Conservation (phyloP, 1,140 invertebrate species). For the Euwallacea similis region DNA sequence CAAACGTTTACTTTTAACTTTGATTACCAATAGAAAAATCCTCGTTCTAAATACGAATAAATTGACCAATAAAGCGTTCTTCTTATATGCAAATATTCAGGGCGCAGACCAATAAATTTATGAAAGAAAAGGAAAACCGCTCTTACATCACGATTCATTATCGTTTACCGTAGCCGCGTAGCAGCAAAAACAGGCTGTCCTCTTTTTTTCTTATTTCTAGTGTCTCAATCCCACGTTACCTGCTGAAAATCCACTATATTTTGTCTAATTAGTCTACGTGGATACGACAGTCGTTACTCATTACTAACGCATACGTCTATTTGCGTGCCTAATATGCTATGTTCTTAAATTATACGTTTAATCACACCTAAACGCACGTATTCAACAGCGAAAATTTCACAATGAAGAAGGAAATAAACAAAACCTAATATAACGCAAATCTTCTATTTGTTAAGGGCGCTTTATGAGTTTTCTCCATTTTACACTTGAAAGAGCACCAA, state of each 20-base stretch:
- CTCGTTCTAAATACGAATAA: too few species aligned
- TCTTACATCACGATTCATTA: conserved; percentile 13
- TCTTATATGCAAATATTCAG: too few species aligned
- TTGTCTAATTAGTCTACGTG: conserved; percentile 34
- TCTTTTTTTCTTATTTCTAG: conserved; percentile 22
- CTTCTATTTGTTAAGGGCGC: background rate
- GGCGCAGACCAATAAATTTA: too few species aligned
- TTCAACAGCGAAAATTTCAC: too few species aligned
- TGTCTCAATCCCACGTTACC: conserved; percentile 34
- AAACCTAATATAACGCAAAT: too few species aligned
- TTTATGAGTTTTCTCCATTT: background rate
- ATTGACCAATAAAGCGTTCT: too few species aligned
- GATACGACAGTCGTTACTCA: conserved; percentile 28
- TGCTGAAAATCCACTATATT: conserved; percentile 28
- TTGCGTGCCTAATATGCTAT: conserved; percentile 1
- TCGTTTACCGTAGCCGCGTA: background rate
- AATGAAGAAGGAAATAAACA: too few species aligned
- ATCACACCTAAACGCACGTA: background rate
- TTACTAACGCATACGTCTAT: conserved; percentile 28
- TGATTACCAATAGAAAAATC: too few species aligned
- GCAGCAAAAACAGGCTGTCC: conserved; percentile 14
- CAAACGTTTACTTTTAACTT: too few species aligned
- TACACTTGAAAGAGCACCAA: background rate
- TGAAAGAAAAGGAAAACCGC: background rate
- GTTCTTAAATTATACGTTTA: conserved; percentile 10